These are phyloP conservation scores for Antrozous pallidus DNA, from an alignment of 2,797 vertebrate genomes.

Conservation along the genomic window DNA sequence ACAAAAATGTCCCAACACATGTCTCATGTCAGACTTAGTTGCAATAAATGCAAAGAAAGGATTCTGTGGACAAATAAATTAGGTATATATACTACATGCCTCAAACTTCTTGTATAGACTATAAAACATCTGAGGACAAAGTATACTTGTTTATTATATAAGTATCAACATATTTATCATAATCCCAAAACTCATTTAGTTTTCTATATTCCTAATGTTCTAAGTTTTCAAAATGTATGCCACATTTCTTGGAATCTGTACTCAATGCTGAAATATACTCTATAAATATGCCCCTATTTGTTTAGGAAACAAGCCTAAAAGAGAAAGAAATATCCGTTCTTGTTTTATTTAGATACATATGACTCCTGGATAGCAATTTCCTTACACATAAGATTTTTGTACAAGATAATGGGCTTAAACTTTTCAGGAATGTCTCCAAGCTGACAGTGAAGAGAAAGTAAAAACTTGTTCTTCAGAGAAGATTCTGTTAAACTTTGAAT, in stretches of 20 bases:
- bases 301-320: conserved; percentile 22
- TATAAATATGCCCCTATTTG: conserved; percentile 1
- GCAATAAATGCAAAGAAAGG: conserved; percentile 26
- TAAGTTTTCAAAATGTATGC: background rate
- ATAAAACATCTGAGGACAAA: background rate
- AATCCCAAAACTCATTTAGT: background rate
- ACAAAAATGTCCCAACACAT: background rate
- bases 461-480: background rate
- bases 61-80: conserved; percentile 3
- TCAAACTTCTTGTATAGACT: background rate
- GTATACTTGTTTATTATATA: background rate
- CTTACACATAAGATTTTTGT: background rate
- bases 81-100: background rate
- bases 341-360: conserved; percentile 15
- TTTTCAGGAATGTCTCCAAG: background rate
- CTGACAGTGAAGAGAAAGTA: background rate
- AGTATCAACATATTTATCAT: background rate
- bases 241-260: conserved; percentile 3
- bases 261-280: background rate
- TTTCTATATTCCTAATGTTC: background rate
- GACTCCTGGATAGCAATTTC: background rate
- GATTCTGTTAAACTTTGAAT: background rate
- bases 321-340: background rate
- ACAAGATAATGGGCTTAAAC: background rate
- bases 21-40: conserved; percentile 10